Evolutionary conservation across 2,797 vertebrate genomes (phyloP).

Genomic region (Molossus molossus): DNA sequence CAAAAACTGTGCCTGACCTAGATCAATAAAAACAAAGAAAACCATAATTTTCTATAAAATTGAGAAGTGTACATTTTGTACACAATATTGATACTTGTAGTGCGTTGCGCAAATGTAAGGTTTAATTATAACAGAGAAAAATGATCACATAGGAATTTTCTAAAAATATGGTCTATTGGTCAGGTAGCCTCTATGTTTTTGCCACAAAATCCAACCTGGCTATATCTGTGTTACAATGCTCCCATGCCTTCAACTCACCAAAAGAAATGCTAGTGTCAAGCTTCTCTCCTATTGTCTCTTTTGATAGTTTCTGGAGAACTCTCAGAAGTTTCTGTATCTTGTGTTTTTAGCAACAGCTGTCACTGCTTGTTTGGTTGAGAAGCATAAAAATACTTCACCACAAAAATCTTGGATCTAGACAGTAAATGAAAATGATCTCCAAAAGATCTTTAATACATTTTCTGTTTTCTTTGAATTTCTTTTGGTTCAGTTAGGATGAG

Average conservation of each 20-base stretch:
- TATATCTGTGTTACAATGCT: not conserved
- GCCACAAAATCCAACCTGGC: not conserved
- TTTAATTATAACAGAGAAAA: conserved; percentile 11
- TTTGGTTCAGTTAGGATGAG: not conserved
- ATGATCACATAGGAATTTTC: not conserved
- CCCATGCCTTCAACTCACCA: not conserved
- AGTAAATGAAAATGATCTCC: conserved; percentile 36
- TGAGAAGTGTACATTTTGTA: not conserved
- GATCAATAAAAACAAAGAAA: conserved; percentile 32
- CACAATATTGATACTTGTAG: conserved; percentile 2
- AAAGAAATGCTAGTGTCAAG: not conserved
- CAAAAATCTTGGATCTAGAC: not conserved
- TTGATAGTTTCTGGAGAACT: not conserved
- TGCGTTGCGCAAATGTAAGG: not conserved
- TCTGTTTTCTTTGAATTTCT: conserved; percentile 60
- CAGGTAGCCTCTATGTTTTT: not conserved
- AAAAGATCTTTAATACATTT: conserved; percentile 62
- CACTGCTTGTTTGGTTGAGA: conserved; percentile 19
- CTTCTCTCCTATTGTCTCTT: not conserved
- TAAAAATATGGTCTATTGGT: not conserved
- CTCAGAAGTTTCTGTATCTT: conserved; percentile 17
- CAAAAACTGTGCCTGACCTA: not conserved
- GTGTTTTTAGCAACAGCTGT: not conserved
- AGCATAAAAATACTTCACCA: not conserved
- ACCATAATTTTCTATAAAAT: not conserved